Percentiles rank a stretch among this genome's conserved stretches.
phyloP scores from a whole-genome alignment of 35 echinoderm and acorn worm genomes.

The Apostichopus californicus region DNA sequence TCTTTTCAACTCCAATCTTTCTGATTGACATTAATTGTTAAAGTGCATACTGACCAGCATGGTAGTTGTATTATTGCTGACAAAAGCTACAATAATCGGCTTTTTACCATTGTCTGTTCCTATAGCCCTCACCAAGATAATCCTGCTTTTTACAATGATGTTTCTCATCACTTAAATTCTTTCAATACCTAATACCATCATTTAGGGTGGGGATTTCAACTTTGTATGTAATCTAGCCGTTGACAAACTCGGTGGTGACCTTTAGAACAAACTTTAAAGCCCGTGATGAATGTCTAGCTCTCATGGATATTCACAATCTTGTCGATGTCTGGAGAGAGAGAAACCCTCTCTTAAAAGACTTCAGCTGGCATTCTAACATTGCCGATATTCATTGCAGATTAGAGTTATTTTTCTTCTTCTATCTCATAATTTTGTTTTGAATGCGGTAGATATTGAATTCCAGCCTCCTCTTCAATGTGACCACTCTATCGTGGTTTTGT shows the following conservation, averaged over 20 bases:
- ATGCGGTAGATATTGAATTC: too few relatives aligned
- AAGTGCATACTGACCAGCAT: too few relatives aligned
- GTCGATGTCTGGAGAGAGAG: neutral
- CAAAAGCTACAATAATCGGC: too few relatives aligned
- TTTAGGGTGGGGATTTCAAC: slow-evolving; percentile 5
- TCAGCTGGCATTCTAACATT: slow-evolving; percentile 46
- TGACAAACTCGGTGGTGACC: neutral
- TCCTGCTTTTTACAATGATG: neutral
- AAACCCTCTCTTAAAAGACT: slow-evolving; percentile 4
- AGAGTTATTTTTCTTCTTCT: neutral
- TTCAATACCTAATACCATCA: neutral
- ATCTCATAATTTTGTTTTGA: too few relatives aligned
- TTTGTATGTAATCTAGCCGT: slow-evolving; percentile 1
- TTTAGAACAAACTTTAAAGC: neutral
- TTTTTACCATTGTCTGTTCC: too few relatives aligned
- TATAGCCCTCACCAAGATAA: neutral
- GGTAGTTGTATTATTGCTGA: too few relatives aligned
- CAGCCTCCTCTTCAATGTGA: too few relatives aligned
- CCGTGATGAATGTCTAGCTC: neutral
- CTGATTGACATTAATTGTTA: too few relatives aligned
- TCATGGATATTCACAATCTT: neutral
- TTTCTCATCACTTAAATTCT: neutral
- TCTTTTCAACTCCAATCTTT: too few relatives aligned
- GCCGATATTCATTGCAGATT: slow-evolving; percentile 38
- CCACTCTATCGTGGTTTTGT: too few relatives aligned